Evolutionary conservation across 64 coral and sea anemone species (phyloP), one percentile per base, ranked within the genome.

Genomic region (Actinia tenebrosa): DNA sequence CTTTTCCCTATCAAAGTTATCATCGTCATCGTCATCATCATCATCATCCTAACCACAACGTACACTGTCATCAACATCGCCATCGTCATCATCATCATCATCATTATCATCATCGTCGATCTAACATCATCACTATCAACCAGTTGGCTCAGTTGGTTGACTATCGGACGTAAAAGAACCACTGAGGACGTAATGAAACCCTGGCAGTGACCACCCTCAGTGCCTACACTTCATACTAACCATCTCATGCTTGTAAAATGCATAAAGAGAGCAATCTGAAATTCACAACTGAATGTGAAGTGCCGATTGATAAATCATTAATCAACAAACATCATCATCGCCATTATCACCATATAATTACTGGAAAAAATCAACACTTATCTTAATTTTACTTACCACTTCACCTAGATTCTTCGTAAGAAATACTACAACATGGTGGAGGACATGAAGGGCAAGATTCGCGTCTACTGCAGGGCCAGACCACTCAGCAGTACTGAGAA

Each of bases 371-470:
- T 61, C 14, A 61, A 4, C 59, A 16, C 64, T 69, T 18, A 7
- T 69, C 42, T 75, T 75, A 27, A 75, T n/a, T 30, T 23, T 6
- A 3, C 42, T 30, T 9, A 4, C 42, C 13, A 15, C 9, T 75
- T 0, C 42, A n/a, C 10, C 56, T 72, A 98, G 95, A 99, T 99
- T 88, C 78, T 99, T 56, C 97, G 97, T 47, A 99, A 99, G 84
- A 99, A 99, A 77, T 99, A 99, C 77, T 99, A 99, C 86, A 99
- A 99, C 63, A 99, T 99, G 90, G 88, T 99, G 13, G 97, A 99
- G 50, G 97, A 99, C 44, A 99, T 99, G 97, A 99, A 99, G 75
- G 97, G 97, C 16, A 99, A 99, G 82, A 99, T 99, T 68, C 87
- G 97, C 15, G 97, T 99, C 4, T 99, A 95, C 81, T 99, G 97